A percentile compares a stretch with the other conserved stretches of the same genome.
Conservation (phyloP, 2,113 vertebrate species). For the Lepisosteus osseus region DNA sequence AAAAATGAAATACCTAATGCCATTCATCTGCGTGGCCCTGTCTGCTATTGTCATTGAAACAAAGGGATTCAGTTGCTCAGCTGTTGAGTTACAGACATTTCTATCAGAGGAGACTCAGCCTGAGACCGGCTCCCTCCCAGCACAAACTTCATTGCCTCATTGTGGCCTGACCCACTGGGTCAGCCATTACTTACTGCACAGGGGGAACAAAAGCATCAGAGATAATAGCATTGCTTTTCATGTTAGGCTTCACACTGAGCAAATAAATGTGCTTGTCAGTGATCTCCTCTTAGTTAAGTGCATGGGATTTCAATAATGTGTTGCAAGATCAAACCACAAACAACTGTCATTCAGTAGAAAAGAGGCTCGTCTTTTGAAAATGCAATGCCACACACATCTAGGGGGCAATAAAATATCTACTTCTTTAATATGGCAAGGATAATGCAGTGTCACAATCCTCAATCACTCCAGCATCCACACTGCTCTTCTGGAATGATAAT, state of each 20-base stretch:
- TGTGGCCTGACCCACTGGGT: background rate
- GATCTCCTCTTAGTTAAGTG: constrained; percentile 4
- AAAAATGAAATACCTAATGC: background rate
- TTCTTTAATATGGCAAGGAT: too few species aligned
- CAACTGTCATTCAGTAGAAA: background rate
- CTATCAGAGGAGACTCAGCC: constrained; percentile 6
- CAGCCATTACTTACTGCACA: background rate
- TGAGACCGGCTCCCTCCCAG: too few species aligned
- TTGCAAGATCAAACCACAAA: background rate
- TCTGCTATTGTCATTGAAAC: constrained; percentile 38
- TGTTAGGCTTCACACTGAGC: background rate
- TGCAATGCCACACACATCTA: too few species aligned
- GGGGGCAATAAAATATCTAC: too few species aligned
- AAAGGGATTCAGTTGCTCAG: constrained; percentile 25
- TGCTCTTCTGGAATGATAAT: too few species aligned
- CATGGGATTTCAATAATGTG: background rate
- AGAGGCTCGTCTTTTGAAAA: background rate
- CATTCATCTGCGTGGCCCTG: background rate
- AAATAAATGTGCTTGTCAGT: background rate
- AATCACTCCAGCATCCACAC: too few species aligned
- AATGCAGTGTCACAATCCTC: too few species aligned
- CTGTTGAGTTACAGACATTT: constrained; percentile 38
- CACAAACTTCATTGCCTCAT: background rate
- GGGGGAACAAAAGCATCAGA: too few species aligned
- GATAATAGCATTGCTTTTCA: background rate